phyloP scores from a whole-genome alignment of 2,888 invertebrate species.

The Tubulanus polymorphus region DNA sequence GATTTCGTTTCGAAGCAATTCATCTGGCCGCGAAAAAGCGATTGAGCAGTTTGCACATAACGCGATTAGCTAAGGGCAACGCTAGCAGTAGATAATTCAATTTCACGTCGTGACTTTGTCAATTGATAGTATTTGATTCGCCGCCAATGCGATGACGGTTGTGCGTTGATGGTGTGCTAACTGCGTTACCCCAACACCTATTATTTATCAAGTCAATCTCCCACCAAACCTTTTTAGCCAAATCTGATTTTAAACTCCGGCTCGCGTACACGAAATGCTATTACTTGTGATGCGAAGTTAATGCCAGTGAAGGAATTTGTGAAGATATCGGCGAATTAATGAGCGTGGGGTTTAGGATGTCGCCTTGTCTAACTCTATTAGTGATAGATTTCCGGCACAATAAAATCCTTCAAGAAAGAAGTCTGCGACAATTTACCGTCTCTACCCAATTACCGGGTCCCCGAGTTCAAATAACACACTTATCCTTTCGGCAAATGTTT shows the following conservation, averaged over 20 bases:
- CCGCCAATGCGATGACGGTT: not conserved
- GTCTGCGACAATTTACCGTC: too few relatives aligned
- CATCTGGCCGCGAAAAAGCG: too few relatives aligned
- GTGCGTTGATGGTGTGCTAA: not conserved
- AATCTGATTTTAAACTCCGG: not conserved
- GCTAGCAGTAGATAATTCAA: too few relatives aligned
- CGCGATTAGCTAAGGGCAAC: too few relatives aligned
- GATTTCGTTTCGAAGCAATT: too few relatives aligned
- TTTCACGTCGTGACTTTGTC: not conserved
- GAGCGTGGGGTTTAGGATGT: not conserved
- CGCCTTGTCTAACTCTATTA: not conserved
- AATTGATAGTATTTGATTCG: constrained; percentile 2
- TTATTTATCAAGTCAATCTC: constrained; percentile 2
- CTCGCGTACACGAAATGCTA: not conserved
- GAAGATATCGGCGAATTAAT: not conserved
- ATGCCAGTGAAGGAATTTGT: not conserved
- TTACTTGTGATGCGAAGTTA: constrained; percentile 1
- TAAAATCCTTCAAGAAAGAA: too few relatives aligned
- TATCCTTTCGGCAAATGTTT: too few relatives aligned
- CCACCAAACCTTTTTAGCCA: constrained; percentile 1
- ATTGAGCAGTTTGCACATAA: too few relatives aligned
- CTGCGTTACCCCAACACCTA: not conserved
- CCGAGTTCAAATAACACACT: too few relatives aligned
- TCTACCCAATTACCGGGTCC: too few relatives aligned
- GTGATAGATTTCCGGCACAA: too few relatives aligned